A percentile compares a stretch with the other conserved stretches of the same genome.
Conservation (phyloP, 2,113 vertebrate genomes). For the Bombycilla garrulus region DNA sequence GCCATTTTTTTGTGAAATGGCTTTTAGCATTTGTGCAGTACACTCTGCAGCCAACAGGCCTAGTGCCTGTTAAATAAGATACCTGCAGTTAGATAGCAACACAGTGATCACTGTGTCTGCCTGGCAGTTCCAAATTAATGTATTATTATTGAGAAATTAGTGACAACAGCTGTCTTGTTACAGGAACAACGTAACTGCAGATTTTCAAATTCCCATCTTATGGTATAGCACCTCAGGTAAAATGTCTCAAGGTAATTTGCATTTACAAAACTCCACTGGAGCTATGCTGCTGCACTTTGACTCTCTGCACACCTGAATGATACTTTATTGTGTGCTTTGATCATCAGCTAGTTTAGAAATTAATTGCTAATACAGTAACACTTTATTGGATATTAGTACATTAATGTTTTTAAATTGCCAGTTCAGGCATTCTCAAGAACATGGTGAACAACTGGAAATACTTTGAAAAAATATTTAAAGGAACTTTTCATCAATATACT, state of each 20-base stretch:
- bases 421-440: not conserved
- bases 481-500: not conserved
- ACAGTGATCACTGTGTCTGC: not conserved
- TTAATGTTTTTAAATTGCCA: not conserved
- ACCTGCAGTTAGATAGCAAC: not conserved
- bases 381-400: not conserved
- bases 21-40: not conserved
- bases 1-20: no score
- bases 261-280: not conserved
- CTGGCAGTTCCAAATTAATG: not conserved
- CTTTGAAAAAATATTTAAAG: not conserved
- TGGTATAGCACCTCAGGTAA: not conserved
- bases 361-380: not conserved
- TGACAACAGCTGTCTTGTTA: not conserved
- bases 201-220: not conserved
- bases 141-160: not conserved
- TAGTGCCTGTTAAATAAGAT: not conserved
- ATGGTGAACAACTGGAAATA: rapidly evolving
- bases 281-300: not conserved
- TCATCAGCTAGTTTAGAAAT: not conserved
- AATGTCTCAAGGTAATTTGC: not conserved
- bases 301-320: not conserved
- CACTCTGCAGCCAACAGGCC: not conserved
- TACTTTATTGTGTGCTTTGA: not conserved
- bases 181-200: not conserved